phyloP scores from a whole-genome alignment of 37 sponge, comb jelly and placozoan species.

The Beroe forskalii region DNA sequence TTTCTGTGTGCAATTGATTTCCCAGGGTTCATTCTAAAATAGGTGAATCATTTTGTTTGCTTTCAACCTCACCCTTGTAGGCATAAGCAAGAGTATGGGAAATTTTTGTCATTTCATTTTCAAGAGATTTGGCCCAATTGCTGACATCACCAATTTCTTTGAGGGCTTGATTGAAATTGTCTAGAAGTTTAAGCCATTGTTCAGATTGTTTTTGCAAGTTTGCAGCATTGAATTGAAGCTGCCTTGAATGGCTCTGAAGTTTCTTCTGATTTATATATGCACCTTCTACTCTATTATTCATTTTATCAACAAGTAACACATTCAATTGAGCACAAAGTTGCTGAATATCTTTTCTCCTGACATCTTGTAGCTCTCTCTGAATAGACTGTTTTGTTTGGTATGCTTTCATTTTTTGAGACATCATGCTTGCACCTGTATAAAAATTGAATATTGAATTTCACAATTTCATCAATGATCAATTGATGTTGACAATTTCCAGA shows the following conservation, averaged over 20 bases:
- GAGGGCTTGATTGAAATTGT: conserved; percentile 19
- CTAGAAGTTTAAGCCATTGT: conserved; percentile 45
- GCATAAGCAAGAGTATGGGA: conserved; percentile 62
- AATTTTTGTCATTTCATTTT: conserved; percentile 60
- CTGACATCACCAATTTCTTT: conserved; percentile 54
- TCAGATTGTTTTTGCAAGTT: conserved; percentile 32
- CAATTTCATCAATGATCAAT: no score
- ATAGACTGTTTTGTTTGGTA: conserved; percentile 61
- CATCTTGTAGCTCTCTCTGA: conserved; percentile 44
- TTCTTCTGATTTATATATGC: conserved; percentile 62
- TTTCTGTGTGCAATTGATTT: no score
- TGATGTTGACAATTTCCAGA: no score
- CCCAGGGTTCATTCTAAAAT: conserved; percentile 7
- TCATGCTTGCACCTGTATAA: background rate
- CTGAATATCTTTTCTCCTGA: conserved; percentile 39
- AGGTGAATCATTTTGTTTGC: background rate
- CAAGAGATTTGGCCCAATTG: conserved; percentile 59
- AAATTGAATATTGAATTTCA: background rate
- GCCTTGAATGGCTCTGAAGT: conserved; percentile 43
- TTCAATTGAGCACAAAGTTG: conserved; percentile 39
- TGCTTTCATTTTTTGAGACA: conserved; percentile 56
- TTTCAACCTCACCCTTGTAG: conserved; percentile 53
- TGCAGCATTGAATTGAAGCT: conserved; percentile 43
- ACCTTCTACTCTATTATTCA: conserved; percentile 56
- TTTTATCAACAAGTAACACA: conserved; percentile 39